Conservation (phyloP, 2,888 invertebrate genomes). For the Philopedon plagiatum region DNA sequence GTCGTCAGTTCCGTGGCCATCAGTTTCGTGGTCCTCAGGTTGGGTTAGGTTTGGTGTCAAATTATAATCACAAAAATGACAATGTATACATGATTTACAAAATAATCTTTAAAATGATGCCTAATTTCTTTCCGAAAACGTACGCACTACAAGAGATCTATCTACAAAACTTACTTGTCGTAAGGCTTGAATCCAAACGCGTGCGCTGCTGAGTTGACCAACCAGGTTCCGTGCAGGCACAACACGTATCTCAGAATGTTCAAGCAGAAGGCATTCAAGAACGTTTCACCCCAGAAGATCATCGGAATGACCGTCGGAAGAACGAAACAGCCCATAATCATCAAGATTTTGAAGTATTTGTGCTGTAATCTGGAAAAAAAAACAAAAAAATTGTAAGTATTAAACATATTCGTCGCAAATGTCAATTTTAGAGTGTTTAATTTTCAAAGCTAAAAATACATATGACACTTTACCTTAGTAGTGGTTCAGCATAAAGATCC, state of each 20-base stretch:
- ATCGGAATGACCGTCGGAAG: conserved; percentile 84
- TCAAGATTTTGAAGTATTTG: conserved; percentile 78
- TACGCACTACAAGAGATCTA: no score
- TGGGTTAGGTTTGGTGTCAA: no score
- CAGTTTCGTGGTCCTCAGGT: no score
- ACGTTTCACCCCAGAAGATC: conserved; percentile 83
- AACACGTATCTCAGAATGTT: conserved; percentile 83
- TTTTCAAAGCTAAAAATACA: conserved; percentile 72
- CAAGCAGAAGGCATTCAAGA: conserved; percentile 77
- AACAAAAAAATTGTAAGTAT: no score
- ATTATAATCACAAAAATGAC: no score
- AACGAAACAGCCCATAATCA: conserved; percentile 82
- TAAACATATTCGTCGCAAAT: no score
- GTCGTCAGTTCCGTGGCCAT: no score
- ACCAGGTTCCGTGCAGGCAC: conserved; percentile 85
- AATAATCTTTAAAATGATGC: no score
- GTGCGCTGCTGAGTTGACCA: conserved; percentile 92
- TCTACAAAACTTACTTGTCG: conserved; percentile 72
- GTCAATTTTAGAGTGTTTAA: no score
- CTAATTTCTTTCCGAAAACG: no score
- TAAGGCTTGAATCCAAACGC: conserved; percentile 84
- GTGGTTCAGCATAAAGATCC: conserved; percentile 86
- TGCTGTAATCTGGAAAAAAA: conserved; percentile 82
- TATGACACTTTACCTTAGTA: conserved; percentile 77
- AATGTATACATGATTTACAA: no score